phyloP scores from a whole-genome alignment of 2,113 vertebrate genomes.

The Elgaria multicarinata region DNA sequence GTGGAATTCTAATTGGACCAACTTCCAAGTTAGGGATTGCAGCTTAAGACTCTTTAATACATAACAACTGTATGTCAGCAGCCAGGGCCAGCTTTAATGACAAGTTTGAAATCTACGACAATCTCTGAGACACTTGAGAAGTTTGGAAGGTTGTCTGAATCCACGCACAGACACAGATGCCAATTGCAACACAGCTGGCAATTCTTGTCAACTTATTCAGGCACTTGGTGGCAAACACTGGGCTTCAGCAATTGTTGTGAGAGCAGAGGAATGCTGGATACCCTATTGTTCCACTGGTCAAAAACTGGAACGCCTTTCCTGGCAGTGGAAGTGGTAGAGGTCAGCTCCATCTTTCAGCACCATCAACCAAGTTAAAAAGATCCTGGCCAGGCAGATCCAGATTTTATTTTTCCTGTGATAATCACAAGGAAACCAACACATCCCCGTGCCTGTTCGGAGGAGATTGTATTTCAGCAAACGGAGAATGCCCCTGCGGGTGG shows the following conservation, averaged over 20 bases:
- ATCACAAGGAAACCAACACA: slow-evolving; percentile 30
- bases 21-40: too few species aligned
- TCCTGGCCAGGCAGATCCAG: background rate
- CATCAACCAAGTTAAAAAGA: slow-evolving; percentile 13
- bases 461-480: slow-evolving; percentile 34
- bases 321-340: slow-evolving; percentile 18
- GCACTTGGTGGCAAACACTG: background rate
- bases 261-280: slow-evolving; percentile 1
- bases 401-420: slow-evolving; percentile 37
- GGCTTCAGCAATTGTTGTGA: background rate
- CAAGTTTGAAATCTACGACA: background rate
- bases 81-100: background rate
- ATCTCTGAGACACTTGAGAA: background rate
- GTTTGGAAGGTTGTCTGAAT: background rate
- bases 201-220: slow-evolving; percentile 13
- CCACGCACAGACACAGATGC: background rate
- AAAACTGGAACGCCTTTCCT: background rate
- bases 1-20: too few species aligned
- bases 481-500: slow-evolving; percentile 41
- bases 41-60: background rate
- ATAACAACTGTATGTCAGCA: background rate
- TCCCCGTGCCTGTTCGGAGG: background rate
- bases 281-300: background rate
- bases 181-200: slow-evolving; percentile 5
- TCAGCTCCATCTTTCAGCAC: slow-evolving; percentile 34